Evolutionary conservation across 64 coral and sea anemone genomes (phyloP).

Genomic region (Porites australiensis): DNA sequence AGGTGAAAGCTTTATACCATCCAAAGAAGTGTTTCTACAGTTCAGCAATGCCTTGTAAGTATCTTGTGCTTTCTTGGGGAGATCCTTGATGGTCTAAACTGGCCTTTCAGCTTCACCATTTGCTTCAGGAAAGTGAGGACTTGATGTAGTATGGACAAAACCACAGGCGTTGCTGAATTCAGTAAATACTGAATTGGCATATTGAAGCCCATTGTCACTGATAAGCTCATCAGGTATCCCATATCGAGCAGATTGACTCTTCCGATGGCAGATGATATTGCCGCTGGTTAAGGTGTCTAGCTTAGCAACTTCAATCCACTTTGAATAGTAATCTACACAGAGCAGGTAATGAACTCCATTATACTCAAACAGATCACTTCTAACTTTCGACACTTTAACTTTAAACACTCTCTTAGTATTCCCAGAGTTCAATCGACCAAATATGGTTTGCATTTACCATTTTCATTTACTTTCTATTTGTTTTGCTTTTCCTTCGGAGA

Average conservation of each 20-base stretch:
- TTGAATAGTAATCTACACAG: conserved; percentile 69
- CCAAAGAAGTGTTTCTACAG: conserved; percentile 64
- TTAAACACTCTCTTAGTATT: too few relatives aligned
- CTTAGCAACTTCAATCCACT: conserved; percentile 68
- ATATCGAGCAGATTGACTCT: conserved; percentile 57
- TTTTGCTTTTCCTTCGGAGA: too few relatives aligned
- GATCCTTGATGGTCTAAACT: conserved; percentile 13
- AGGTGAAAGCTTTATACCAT: conserved; percentile 34
- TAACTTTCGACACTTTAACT: too few relatives aligned
- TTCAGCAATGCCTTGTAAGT: conserved; percentile 52
- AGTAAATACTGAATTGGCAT: conserved; percentile 45
- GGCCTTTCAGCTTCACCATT: conserved; percentile 43
- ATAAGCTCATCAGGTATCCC: conserved; percentile 62
- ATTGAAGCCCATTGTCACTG: conserved; percentile 72
- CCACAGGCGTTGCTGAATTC: conserved; percentile 59
- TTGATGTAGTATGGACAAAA: conserved; percentile 54
- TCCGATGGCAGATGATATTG: conserved; percentile 47
- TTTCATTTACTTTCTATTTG: too few relatives aligned
- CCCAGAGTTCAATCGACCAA: too few relatives aligned
- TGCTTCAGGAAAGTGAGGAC: conserved; percentile 54
- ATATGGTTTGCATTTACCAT: too few relatives aligned
- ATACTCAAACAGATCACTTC: conserved; percentile 61
- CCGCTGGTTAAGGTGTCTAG: conserved; percentile 11
- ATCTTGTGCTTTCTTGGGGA: conserved; percentile 68
- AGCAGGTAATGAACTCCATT: conserved; percentile 34